Base-by-base conservation (phyloP, 2,888 invertebrate genomes). In the Epirrhoe alternata region DNA sequence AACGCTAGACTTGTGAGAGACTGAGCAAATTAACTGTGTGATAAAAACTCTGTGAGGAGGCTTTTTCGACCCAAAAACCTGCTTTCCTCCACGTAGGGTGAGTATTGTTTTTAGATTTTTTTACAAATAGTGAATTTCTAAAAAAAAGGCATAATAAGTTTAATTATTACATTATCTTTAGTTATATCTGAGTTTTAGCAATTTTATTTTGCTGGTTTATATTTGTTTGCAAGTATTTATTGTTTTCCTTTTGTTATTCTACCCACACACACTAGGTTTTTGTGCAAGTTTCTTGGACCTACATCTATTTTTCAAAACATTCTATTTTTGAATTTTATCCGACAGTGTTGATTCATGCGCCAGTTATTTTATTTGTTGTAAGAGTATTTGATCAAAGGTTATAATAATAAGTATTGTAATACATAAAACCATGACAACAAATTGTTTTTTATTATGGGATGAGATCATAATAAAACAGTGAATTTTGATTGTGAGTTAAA, bases 81-180 rank as follows among this genome's bases (percentile, higher is more conserved):
- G 33, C 33, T 60, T 45, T 60, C 17, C 38, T 51, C 24, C 16
- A 24, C 17, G 30, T 54, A 24, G 14, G 55, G 17, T 51, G 8
- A 61, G 47, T 61, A 30, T 61, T 53, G 52, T 54, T 55, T 61
- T 59, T 8, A 38, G 8, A 10, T 2, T n/a, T n/a, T n/a, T n/a
- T n/a, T n/a, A n/a, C n/a, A n/a, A n/a, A n/a, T n/a, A n/a, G n/a
- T n/a, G n/a, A n/a, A n/a, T n/a, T n/a, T n/a, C n/a, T n/a, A n/a
- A n/a, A n/a, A n/a, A n/a, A n/a, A n/a, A n/a, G n/a, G n/a, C n/a
- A n/a, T n/a, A n/a, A n/a, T 12, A 38, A 38, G 12, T 6, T 38
- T 6, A 24, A 38, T 38, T 8, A 38, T 38, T 35, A 10, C 10
- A 1, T 8, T 38, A 6, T 38, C 7, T 10, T 8, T 38, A 8